These are phyloP conservation scores for Isurus oxyrinchus DNA, from an alignment of 2,113 vertebrate genomes.

Conservation along the genomic window DNA sequence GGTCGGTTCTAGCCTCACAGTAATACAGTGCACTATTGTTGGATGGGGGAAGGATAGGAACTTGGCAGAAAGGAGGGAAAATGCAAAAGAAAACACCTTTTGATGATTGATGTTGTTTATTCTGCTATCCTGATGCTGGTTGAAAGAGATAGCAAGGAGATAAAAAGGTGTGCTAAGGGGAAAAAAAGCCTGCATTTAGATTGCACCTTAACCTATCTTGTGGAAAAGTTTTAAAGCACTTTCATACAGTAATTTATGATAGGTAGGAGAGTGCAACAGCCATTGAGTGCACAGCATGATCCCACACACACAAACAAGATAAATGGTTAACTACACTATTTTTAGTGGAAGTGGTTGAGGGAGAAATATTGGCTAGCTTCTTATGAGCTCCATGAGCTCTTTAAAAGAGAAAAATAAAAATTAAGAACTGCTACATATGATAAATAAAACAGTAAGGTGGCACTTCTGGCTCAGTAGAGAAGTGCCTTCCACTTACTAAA, in stretches of 20 bases:
- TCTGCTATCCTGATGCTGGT: neutral
- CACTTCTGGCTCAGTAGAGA: neutral
- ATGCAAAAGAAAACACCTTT: neutral
- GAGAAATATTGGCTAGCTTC: neutral
- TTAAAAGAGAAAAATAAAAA: neutral
- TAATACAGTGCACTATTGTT: neutral
- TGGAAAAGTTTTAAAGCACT: neutral
- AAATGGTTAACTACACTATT: neutral
- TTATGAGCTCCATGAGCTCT: neutral
- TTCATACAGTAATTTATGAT: neutral
- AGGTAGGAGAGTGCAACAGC: neutral
- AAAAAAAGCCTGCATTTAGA: neutral
- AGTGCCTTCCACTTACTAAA: neutral
- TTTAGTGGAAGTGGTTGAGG: neutral
- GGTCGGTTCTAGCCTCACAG: neutral
- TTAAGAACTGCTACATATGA: neutral
- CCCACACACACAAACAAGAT: neutral
- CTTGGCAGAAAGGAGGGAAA: neutral
- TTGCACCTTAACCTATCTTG: neutral
- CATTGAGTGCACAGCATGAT: neutral
- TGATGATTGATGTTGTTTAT: slow-evolving; percentile 2
- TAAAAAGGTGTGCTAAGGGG: neutral
- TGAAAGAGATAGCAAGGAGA: neutral
- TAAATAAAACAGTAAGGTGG: neutral
- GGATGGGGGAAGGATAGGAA: neutral